Base-by-base conservation (phyloP, 1,140 invertebrate species). In the Temnothorax nylanderi region DNA sequence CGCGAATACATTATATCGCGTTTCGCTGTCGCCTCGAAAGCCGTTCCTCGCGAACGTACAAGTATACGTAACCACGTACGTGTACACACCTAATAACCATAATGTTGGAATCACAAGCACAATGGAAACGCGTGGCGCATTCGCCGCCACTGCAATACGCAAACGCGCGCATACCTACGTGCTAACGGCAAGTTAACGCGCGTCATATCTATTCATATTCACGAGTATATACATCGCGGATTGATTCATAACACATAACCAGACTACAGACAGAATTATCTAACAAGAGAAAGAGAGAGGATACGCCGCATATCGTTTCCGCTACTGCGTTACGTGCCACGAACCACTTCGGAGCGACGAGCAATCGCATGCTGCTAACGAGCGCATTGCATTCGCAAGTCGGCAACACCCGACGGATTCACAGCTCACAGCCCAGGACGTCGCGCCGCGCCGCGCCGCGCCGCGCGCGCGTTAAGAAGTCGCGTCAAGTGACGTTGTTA, bases 141-240 rank as follows among this genome's bases (percentile, higher is more conserved):
- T 64, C 44, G 58, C 41, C 6, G 58, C 18, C 75, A 47, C 21
- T 34, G 51, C 54, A 26, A 26, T 26, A 41, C 6, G 37, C 3
- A 41, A 26, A 32, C 69, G 44, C 16, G 49, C 16, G 8, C 32
- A 37, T 26, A 26, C 26, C 26, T 34, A 16, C 51, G 7, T 26
- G 13, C 41, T 69, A 69, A 69, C 67, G 13, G 21, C 67, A 32
- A 72, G 37, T 58, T 76, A 76, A 77, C 21, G 26, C 56, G 16
- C 44, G n/a, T 67, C 76, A 80, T 67, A 80, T 80, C 67, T 80
- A 80, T 80, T 80, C 76, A 67, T 65, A 65, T n/a, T 64, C 58
- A 11, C 44, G 32, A 51, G 32, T 26, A 67, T 4, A 18, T 21
- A 7, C 44, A 26, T 67, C 32, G 32, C 18, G 3, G n/a, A 80